These are phyloP conservation scores for Pristionchus pacificus DNA, from an alignment of 1,140 invertebrate species.

Conservation along the genomic window DNA sequence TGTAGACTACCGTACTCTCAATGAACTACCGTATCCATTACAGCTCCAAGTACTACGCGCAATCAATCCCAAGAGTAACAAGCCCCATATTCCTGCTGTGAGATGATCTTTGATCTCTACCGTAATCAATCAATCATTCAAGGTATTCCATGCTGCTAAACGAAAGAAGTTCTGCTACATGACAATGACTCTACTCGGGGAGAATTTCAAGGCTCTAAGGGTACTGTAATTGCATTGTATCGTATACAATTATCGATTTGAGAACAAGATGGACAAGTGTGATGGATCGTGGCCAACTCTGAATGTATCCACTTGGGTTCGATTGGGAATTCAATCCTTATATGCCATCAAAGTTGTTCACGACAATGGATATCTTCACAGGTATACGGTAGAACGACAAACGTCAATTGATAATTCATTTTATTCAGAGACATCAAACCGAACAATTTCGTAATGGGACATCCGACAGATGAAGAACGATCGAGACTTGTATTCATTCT, in stretches of 20 bases:
- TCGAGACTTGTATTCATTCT: conserved; percentile 31
- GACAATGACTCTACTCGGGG: conserved; percentile 34
- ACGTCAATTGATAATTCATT: neutral
- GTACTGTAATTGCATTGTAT: too few relatives aligned
- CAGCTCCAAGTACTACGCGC: neutral
- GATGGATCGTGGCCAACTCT: too few relatives aligned
- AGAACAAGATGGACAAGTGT: too few relatives aligned
- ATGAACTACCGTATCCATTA: neutral
- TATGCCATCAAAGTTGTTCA: conserved; percentile 32
- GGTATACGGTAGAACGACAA: neutral
- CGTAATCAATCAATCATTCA: too few relatives aligned
- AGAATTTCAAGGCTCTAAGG: conserved; percentile 28
- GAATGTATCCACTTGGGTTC: conserved; percentile 33
- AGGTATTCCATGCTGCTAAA: conserved; percentile 27
- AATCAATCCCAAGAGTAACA: neutral
- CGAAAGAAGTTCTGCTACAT: conserved; percentile 32
- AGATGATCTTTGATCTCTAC: too few relatives aligned
- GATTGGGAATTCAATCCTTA: conserved; percentile 35
- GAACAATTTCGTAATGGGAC: conserved; percentile 43
- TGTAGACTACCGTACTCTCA: neutral
- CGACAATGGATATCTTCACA: conserved; percentile 30
- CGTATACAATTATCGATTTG: too few relatives aligned
- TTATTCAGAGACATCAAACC: conserved; percentile 40
- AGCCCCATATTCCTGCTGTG: neutral
- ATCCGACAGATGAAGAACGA: conserved; percentile 17